These are phyloP conservation scores for Colletes collaris DNA, from an alignment of 2,888 invertebrate species.

Conservation along the genomic window DNA sequence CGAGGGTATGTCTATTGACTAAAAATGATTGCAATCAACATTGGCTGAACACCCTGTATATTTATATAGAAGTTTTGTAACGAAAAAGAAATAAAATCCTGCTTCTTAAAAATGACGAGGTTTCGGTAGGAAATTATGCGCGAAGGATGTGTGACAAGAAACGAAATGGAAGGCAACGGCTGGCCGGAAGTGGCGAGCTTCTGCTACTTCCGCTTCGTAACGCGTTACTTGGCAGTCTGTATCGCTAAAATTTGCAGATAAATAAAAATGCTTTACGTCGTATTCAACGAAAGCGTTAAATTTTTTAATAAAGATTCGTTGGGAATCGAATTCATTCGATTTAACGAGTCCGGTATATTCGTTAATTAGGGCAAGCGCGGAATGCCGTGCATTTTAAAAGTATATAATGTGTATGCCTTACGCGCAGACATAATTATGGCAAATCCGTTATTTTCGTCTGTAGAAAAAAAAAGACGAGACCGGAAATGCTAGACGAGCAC, in stretches of 20 bases:
- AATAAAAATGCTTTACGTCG: background rate
- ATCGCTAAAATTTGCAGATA: slow-evolving; percentile 33
- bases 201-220: slow-evolving; percentile 63
- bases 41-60: too few species aligned
- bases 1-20: too few species aligned
- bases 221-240: slow-evolving; percentile 29
- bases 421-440: slow-evolving; percentile 24
- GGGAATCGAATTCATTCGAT: background rate
- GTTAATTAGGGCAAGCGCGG: slow-evolving; percentile 18
- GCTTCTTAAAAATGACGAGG: slow-evolving; percentile 21
- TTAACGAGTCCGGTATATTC: slow-evolving; percentile 5
- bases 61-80: too few species aligned
- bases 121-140: slow-evolving; percentile 16
- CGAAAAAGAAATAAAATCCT: slow-evolving; percentile 11
- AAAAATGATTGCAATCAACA: too few species aligned
- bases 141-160: slow-evolving; percentile 54
- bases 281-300: too few species aligned
- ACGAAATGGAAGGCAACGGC: slow-evolving; percentile 51
- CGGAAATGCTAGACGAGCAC: slow-evolving; percentile 58
- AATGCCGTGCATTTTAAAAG: background rate
- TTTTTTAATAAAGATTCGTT: background rate
- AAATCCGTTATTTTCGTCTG: slow-evolving; percentile 49
- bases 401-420: background rate
- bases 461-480: slow-evolving; percentile 32
- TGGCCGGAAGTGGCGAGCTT: slow-evolving; percentile 61